Conservation (phyloP, 1,140 invertebrate genomes). For the Halotydeus destructor region DNA sequence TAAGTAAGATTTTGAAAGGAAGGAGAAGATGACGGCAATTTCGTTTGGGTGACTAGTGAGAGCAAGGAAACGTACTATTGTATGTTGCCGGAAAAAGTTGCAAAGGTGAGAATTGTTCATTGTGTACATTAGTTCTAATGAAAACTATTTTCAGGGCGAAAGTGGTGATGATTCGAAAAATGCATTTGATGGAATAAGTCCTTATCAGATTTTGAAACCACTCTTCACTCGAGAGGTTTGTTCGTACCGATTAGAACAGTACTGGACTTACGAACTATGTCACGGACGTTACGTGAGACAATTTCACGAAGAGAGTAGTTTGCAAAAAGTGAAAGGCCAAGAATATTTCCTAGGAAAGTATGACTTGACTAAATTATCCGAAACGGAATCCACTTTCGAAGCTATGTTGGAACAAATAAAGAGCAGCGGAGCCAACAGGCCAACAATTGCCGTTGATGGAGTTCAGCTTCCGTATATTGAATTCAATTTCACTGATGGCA, state of each 20-base stretch:
- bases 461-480: slow-evolving; percentile 44
- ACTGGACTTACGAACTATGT: slow-evolving; percentile 94
- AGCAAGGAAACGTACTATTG: slow-evolving; percentile 37
- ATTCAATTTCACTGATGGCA: slow-evolving; percentile 37
- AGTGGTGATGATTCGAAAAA: slow-evolving; percentile 19
- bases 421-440: slow-evolving; percentile 19
- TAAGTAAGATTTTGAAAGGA: neutral
- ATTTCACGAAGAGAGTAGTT: slow-evolving; percentile 66
- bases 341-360: slow-evolving; percentile 59
- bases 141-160: slow-evolving; percentile 18
- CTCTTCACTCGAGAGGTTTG: slow-evolving; percentile 49
- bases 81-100: slow-evolving; percentile 40
- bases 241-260: slow-evolving; percentile 70
- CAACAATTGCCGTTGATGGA: slow-evolving; percentile 58
- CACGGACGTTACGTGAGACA: slow-evolving; percentile 73
- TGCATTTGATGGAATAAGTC: slow-evolving; percentile 36
- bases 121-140: slow-evolving; percentile 11
- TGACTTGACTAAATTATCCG: slow-evolving; percentile 30
- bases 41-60: slow-evolving; percentile 27
- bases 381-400: slow-evolving; percentile 5
- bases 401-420: neutral
- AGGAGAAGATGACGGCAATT: slow-evolving; percentile 17
- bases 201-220: slow-evolving; percentile 48
- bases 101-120: slow-evolving; percentile 27
- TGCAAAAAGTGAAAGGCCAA: slow-evolving; percentile 32